Evolutionary conservation across 2,888 invertebrate genomes (phyloP).

Genomic region (Tiphia femorata): DNA sequence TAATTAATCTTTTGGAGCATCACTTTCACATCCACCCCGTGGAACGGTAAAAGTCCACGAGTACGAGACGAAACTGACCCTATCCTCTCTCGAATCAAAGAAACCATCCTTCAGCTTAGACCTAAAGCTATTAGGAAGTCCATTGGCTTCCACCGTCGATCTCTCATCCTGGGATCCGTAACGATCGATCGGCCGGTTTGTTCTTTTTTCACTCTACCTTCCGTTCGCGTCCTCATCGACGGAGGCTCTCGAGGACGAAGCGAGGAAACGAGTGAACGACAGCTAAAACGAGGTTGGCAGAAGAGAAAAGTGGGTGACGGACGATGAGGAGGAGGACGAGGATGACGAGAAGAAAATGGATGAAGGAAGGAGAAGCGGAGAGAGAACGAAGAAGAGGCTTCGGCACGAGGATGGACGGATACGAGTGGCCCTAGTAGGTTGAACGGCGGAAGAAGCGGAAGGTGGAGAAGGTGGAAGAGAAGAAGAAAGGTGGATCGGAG

Average conservation of each 20-base stretch:
- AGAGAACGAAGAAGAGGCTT: neutral
- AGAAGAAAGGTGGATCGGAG: constrained; percentile 39
- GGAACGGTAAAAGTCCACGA: too few species aligned
- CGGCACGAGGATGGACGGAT: neutral
- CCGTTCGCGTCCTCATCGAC: neutral
- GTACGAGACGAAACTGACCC: too few species aligned
- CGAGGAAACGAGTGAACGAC: constrained; percentile 3
- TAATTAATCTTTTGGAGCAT: too few species aligned
- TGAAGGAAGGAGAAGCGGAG: neutral
- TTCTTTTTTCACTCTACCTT: neutral
- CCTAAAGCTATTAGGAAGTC: too few species aligned
- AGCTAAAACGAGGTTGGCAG: too few species aligned
- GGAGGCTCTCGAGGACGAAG: constrained; percentile 3
- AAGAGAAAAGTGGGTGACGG: neutral
- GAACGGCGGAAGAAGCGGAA: neutral
- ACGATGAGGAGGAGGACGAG: neutral
- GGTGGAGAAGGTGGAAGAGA: neutral
- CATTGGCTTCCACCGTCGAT: neutral
- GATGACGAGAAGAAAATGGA: neutral
- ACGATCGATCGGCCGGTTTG: constrained; percentile 6
- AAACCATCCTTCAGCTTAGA: too few species aligned
- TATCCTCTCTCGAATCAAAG: too few species aligned
- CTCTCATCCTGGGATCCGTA: neutral
- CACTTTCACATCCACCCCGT: too few species aligned
- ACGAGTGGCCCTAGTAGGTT: neutral